A percentile compares a stretch with the other conserved stretches of the same genome.
These are phyloP conservation scores for Sphaerolaimus hirsutus DNA, from an alignment of 2,888 invertebrate genomes.

Conservation along the genomic window DNA sequence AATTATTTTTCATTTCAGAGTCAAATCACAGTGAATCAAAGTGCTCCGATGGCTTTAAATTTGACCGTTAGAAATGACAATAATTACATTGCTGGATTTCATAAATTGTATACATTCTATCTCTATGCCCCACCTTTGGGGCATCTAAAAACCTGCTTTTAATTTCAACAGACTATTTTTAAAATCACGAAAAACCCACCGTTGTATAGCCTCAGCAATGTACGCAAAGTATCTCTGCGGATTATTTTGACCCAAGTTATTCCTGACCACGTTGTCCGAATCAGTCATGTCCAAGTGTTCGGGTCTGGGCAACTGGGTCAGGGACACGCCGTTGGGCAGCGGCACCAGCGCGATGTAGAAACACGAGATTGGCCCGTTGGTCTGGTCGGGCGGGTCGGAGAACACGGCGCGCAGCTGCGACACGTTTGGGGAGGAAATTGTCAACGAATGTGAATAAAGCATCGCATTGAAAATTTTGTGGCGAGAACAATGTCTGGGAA, in stretches of 20 bases:
- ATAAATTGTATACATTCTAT: no score
- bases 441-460: no score
- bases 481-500: no score
- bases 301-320: background rate
- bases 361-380: background rate
- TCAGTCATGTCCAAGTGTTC: background rate
- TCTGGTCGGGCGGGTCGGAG: background rate
- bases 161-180: background rate
- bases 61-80: no score
- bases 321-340: background rate
- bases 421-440: no score
- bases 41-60: no score
- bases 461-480: no score
- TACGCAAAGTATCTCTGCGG: constrained; percentile 11
- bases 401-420: background rate
- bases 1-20: no score
- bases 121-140: no score
- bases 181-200: background rate
- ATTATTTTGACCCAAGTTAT: background rate
- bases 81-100: no score
- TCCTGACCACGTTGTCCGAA: background rate
- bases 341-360: background rate
- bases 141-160: background rate
- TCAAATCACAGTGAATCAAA: no score
- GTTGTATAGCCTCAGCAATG: constrained; percentile 14